Conservation (phyloP, 1,140 invertebrate species). For the Drosophila busckii region DNA sequence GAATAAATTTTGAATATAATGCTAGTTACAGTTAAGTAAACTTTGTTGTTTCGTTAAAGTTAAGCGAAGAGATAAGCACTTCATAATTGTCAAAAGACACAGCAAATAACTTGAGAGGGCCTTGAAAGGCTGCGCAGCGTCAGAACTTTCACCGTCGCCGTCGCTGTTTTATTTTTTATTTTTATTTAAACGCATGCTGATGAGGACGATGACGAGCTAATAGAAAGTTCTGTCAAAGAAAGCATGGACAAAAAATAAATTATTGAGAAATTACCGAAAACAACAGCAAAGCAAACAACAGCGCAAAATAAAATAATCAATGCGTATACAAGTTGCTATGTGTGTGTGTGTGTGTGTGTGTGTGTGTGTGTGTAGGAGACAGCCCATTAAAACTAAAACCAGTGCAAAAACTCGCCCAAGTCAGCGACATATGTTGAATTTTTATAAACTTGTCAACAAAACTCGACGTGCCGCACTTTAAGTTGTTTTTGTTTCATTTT, state of each 20-base stretch:
- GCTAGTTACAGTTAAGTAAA: constrained; percentile 75
- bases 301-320: constrained; percentile 12
- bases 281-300: constrained; percentile 29
- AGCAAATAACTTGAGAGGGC: constrained; percentile 39
- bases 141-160: constrained; percentile 59
- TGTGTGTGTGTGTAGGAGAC: constrained; percentile 39
- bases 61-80: constrained; percentile 34
- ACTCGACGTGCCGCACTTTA: constrained; percentile 52
- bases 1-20: constrained; percentile 37
- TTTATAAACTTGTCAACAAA: constrained; percentile 66
- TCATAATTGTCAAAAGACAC: constrained; percentile 29
- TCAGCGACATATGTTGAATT: constrained; percentile 54
- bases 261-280: constrained; percentile 61
- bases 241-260: too few relatives aligned
- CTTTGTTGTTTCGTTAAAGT: constrained; percentile 49
- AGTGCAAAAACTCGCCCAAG: constrained; percentile 53
- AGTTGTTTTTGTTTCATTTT: constrained; percentile 24
- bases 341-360: constrained; percentile 1
- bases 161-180: too few relatives aligned
- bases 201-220: constrained; percentile 57
- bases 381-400: constrained; percentile 71
- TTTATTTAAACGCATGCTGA: constrained; percentile 69
- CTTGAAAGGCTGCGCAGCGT: constrained; percentile 25
- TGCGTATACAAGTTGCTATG: background rate
- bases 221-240: constrained; percentile 70